phyloP scores from a whole-genome alignment of 1,140 invertebrate genomes.

The Heliothis virescens region DNA sequence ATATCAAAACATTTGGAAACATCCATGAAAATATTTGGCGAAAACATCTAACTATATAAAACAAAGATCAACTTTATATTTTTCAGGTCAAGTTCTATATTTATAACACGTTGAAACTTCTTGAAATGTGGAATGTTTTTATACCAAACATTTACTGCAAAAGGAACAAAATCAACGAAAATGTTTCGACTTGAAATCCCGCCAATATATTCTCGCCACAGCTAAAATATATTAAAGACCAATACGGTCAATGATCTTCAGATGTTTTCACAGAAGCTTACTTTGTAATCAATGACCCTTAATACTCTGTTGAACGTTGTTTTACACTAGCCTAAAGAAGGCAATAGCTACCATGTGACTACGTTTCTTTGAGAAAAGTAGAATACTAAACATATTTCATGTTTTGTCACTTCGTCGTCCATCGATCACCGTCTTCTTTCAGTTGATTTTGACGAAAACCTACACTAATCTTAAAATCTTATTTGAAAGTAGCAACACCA shows the following conservation, averaged over 20 bases:
- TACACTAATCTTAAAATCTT: too few species aligned
- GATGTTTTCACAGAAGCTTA: not conserved
- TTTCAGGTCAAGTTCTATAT: not conserved
- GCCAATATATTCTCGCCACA: slow-evolving; percentile 65
- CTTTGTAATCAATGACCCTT: too few species aligned
- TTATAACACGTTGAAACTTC: slow-evolving; percentile 16
- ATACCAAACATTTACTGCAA: slow-evolving; percentile 53
- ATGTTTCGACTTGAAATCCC: slow-evolving; percentile 62
- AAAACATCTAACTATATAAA: not conserved
- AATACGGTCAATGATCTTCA: slow-evolving; percentile 73
- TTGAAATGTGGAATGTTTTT: slow-evolving; percentile 33
- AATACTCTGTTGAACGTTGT: too few species aligned
- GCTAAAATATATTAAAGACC: slow-evolving; percentile 62
- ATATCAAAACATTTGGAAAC: slow-evolving; percentile 3
- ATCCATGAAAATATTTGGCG: not conserved
- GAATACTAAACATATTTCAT: not conserved
- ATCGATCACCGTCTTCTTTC: too few species aligned
- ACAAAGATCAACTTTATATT: not conserved
- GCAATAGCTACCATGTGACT: too few species aligned
- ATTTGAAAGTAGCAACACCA: too few species aligned
- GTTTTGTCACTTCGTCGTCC: too few species aligned
- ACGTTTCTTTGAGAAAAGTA: too few species aligned
- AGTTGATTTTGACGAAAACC: too few species aligned
- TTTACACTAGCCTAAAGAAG: too few species aligned
- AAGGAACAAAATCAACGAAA: slow-evolving; percentile 57